Evolutionary conservation across 2,113 vertebrate species (phyloP).

Genomic region (Lipotes vexillifer): DNA sequence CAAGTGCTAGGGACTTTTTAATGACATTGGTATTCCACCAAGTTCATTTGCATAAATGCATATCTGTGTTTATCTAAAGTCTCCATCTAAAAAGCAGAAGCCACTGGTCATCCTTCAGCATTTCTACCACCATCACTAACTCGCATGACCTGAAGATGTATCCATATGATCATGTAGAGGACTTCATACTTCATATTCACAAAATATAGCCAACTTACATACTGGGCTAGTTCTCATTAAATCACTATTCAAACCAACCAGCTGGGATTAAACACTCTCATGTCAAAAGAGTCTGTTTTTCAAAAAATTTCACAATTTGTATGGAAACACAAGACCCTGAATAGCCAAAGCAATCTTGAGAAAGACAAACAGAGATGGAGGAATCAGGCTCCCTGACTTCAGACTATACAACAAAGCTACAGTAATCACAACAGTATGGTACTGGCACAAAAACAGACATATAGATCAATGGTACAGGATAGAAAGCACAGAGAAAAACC

Average conservation of each 20-base stretch:
- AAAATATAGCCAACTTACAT: constrained; percentile 31
- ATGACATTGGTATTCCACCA: background rate
- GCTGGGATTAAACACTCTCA: constrained; percentile 37
- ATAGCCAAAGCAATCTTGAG: too few relatives aligned
- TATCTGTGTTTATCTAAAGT: background rate
- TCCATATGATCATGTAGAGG: background rate
- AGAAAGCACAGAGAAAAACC: too few relatives aligned
- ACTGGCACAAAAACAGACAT: too few relatives aligned
- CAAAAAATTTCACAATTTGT: too few relatives aligned
- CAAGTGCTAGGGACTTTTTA: background rate
- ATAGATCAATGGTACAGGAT: too few relatives aligned
- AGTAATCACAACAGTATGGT: too few relatives aligned
- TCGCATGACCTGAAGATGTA: background rate
- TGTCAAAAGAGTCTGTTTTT: constrained; percentile 33
- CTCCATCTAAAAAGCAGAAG: background rate
- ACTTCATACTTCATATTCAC: background rate
- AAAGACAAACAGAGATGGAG: too few relatives aligned
- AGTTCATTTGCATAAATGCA: background rate
- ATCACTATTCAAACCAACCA: constrained; percentile 33
- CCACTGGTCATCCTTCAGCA: background rate
- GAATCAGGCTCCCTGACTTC: too few relatives aligned
- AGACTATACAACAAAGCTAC: too few relatives aligned
- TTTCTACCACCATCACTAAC: background rate
- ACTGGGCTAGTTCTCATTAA: constrained; percentile 2
- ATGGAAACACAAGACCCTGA: too few relatives aligned